Conservation (phyloP, 2,797 vertebrate genomes). For the Malacoraja senta region DNA sequence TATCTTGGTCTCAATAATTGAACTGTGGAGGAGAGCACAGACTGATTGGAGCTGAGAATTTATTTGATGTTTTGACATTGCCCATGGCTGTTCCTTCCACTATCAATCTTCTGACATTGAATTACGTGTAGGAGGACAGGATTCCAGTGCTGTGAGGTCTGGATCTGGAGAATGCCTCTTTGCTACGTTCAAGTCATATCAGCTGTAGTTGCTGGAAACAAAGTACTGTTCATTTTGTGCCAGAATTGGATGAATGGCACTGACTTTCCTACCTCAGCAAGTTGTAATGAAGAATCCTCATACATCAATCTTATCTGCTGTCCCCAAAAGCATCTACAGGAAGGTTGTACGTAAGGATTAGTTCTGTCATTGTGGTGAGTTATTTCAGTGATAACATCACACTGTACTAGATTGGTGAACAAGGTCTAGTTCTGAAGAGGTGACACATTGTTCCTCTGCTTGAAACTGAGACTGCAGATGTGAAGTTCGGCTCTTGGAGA, state of each 20-base stretch:
- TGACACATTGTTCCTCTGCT: not conserved
- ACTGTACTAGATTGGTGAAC: not conserved
- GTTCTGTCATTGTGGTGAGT: not conserved
- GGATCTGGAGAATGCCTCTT: not conserved
- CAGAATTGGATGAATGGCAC: not conserved
- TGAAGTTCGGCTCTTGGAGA: not conserved
- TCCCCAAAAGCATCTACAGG: not conserved
- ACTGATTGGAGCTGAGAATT: not conserved
- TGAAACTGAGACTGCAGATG: slow-evolving; percentile 7
- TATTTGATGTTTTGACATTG: not conserved
- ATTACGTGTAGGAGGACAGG: not conserved
- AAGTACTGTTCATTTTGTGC: not conserved
- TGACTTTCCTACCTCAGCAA: not conserved
- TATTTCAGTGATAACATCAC: not conserved
- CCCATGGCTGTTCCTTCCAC: not conserved
- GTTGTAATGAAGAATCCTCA: not conserved
- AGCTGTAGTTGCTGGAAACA: not conserved
- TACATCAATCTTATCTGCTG: not conserved
- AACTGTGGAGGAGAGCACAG: not conserved
- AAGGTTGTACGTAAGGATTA: not conserved
- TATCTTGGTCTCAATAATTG: not conserved
- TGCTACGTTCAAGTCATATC: not conserved
- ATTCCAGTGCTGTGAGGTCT: not conserved
- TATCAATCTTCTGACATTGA: not conserved
- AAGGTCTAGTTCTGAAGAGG: not conserved